Evolutionary conservation across 2,797 vertebrate genomes (phyloP), one percentile per base, ranked within the genome.

Genomic region (Platyrinchus mystaceus): DNA sequence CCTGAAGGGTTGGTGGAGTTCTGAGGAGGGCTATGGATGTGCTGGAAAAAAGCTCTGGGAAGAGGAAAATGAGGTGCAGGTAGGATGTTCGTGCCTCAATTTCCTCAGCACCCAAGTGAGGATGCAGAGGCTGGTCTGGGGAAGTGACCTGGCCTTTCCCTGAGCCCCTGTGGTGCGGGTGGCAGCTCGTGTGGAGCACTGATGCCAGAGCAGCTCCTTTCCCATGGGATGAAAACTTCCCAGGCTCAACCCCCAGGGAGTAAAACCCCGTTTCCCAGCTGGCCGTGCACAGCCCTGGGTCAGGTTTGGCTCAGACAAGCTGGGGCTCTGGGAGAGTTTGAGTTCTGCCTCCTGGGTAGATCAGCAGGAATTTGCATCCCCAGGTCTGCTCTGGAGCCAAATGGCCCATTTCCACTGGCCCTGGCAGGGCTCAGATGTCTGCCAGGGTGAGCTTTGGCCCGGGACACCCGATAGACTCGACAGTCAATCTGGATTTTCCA

Each of bases 301-400:
- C 3, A 5, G 4, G 22, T 19, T 32, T 2, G 2, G 37, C 58
- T 19, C 58, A 14, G 69, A 5, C 1, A 2, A 2, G 2, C 14
- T 4, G 36, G 27, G 55, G 7, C 8, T 28, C 49, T n/a, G 53
- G 53, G 49, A 64, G 28, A 34, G 69, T n/a, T 67, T 56, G 56
- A 8, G 86, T 1, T 53, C 46, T 30, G 24, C 34, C 47, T 37
- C 34, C 14, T 1, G 39, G 11, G 66, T 8, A 14, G 3, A 77
- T 50, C 66, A 20, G 60, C 47, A 64, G 82, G 50, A 55, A 89
- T 67, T 18, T 34, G 15, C 55, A 59, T 7, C 62, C 44, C 59
- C 3, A 8, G 9, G 2, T 19, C n/a, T 44, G 43, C 0, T 1
- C 56, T 0, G 1, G 73, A 81, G 80, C 73, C 62, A 47, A 55